phyloP scores from a whole-genome alignment of 1,140 invertebrate genomes.

The Lepidurus arcticus region DNA sequence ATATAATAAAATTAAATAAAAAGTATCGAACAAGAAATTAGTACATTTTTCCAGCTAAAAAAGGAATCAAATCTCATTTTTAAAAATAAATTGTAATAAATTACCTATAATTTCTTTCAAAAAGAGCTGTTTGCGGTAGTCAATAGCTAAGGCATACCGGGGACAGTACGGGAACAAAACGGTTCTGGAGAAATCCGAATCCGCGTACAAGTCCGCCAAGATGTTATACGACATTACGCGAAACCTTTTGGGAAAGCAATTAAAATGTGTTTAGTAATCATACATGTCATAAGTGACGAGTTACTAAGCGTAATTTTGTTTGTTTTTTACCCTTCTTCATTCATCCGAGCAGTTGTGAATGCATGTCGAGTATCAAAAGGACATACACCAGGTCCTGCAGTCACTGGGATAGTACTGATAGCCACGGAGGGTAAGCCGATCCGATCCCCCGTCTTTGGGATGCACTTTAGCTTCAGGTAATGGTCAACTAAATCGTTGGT shows the following conservation, averaged over 20 bases:
- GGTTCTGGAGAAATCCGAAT: slow-evolving; percentile 65
- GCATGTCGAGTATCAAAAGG: slow-evolving; percentile 72
- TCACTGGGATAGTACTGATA: slow-evolving; percentile 52
- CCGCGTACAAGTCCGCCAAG: slow-evolving; percentile 77
- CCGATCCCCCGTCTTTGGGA: slow-evolving; percentile 50
- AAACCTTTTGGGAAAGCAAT: slow-evolving; percentile 55
- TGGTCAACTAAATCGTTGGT: slow-evolving; percentile 55
- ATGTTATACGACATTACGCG: slow-evolving; percentile 82
- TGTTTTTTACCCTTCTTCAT: slow-evolving; percentile 46
- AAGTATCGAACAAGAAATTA: background rate
- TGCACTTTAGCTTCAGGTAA: slow-evolving; percentile 60
- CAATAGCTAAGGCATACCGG: slow-evolving; percentile 64
- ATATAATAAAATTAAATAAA: background rate
- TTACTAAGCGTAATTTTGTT: background rate
- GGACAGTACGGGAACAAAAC: slow-evolving; percentile 75
- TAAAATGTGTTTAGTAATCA: slow-evolving; percentile 28
- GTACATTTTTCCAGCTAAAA: background rate
- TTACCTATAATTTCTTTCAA: slow-evolving; percentile 74
- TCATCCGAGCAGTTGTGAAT: slow-evolving; percentile 57
- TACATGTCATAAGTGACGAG: background rate
- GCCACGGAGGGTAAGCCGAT: slow-evolving; percentile 55
- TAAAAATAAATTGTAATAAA: slow-evolving; percentile 22
- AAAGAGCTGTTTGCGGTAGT: slow-evolving; percentile 78
- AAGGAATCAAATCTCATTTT: background rate
- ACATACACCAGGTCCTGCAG: slow-evolving; percentile 66